Percentiles rank a stretch among this genome's conserved stretches.
Conservation (phyloP, 1,140 invertebrate genomes). For the Calephelis nemesis region DNA sequence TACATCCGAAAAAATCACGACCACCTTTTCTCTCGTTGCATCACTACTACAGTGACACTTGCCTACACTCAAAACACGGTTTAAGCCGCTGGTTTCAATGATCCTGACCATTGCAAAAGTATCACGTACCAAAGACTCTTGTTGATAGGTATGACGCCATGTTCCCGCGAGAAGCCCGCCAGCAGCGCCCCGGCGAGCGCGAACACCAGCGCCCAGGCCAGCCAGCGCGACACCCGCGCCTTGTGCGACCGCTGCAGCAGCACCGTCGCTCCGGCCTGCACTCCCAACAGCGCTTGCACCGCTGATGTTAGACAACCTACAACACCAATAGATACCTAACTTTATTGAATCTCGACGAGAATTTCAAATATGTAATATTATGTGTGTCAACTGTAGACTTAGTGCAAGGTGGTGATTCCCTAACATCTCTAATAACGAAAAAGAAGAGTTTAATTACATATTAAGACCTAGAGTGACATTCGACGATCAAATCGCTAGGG, state of each 20-base stretch:
- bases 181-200: conserved; percentile 86
- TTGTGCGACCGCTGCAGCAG: conserved; percentile 83
- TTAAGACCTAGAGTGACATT: too few relatives aligned
- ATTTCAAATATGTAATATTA: too few relatives aligned
- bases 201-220: conserved; percentile 81
- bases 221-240: conserved; percentile 85
- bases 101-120: not conserved
- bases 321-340: not conserved
- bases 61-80: too few relatives aligned
- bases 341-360: not conserved
- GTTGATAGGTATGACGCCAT: conserved; percentile 92
- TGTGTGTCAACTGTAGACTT: too few relatives aligned
- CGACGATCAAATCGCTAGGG: too few relatives aligned
- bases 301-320: conserved; percentile 84
- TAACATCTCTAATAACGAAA: too few relatives aligned
- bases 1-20: too few relatives aligned
- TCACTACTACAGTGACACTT: too few relatives aligned
- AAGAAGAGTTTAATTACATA: too few relatives aligned
- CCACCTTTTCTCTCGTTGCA: too few relatives aligned
- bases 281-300: conserved; percentile 89
- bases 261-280: conserved; percentile 91
- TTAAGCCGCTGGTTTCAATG: not conserved
- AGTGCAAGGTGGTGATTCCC: too few relatives aligned
- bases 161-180: conserved; percentile 87
- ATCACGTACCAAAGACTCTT: conserved; percentile 91